These are phyloP conservation scores for Ypsolopha scabrella DNA, from an alignment of 2,888 invertebrate genomes.

Conservation along the genomic window DNA sequence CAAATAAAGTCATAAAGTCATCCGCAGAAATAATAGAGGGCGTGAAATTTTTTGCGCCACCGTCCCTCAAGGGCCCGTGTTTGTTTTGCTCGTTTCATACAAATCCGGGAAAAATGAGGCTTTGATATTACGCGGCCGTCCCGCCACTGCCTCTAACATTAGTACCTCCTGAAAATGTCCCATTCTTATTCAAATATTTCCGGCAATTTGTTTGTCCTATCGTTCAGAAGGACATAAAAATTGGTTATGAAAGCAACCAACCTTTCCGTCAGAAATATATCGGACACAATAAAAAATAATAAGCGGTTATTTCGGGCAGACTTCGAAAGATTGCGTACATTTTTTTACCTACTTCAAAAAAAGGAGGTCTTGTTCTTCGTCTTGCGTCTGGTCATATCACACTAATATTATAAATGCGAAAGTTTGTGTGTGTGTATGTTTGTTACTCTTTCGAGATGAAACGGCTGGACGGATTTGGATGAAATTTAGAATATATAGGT, in stretches of 20 bases:
- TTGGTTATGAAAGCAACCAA: slow-evolving; percentile 31
- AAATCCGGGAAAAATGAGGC: slow-evolving; percentile 66
- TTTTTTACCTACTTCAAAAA: not conserved
- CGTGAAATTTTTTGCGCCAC: slow-evolving; percentile 38
- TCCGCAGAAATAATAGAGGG: slow-evolving; percentile 53
- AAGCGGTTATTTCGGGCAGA: slow-evolving; percentile 3
- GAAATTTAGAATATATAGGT: too few relatives aligned
- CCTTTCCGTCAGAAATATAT: slow-evolving; percentile 18
- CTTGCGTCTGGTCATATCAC: not conserved
- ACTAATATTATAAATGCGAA: not conserved
- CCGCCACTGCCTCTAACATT: slow-evolving; percentile 60
- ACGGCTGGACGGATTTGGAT: too few relatives aligned
- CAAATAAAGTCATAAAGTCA: slow-evolving; percentile 60
- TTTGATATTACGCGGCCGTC: slow-evolving; percentile 56
- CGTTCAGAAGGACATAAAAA: slow-evolving; percentile 42
- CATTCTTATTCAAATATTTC: slow-evolving; percentile 69
- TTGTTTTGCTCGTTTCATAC: slow-evolving; percentile 54
- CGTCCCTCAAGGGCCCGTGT: slow-evolving; percentile 43
- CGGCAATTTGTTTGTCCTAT: slow-evolving; percentile 63
- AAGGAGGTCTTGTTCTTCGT: too few relatives aligned
- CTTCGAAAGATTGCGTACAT: not conserved
- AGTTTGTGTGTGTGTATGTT: not conserved
- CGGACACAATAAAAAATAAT: slow-evolving; percentile 7
- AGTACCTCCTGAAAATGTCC: slow-evolving; percentile 53
- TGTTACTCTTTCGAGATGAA: too few relatives aligned